Evolutionary conservation across 2,113 vertebrate genomes (phyloP).

Genomic region (Raphicerus campestris): DNA sequence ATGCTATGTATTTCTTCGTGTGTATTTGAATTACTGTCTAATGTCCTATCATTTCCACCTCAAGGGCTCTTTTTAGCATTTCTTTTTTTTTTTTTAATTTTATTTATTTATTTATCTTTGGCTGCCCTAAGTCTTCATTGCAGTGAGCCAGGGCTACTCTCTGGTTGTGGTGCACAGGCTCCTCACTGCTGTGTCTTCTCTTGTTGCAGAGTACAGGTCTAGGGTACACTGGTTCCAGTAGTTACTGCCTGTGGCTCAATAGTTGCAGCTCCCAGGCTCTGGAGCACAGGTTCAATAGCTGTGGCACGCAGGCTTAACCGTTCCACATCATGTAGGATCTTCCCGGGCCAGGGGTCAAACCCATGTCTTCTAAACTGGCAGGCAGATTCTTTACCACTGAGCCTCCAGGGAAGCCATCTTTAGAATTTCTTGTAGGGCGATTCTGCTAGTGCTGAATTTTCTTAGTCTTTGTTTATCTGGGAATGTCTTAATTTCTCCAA

Average conservation of each 20-base stretch:
- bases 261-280: background rate
- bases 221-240: background rate
- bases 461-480: background rate
- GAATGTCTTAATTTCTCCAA: background rate
- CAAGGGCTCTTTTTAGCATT: background rate
- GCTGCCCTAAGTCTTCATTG: background rate
- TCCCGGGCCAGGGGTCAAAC: background rate
- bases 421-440: background rate
- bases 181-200: background rate
- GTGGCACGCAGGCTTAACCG: background rate
- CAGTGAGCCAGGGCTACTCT: background rate
- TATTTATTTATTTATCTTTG: background rate
- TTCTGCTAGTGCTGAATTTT: background rate
- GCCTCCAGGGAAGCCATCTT: background rate
- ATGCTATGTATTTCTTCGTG: background rate
- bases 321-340: background rate
- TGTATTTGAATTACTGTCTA: background rate
- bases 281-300: background rate
- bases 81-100: accelerated
- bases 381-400: no score
- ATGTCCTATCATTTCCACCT: background rate
- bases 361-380: no score
- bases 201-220: background rate
- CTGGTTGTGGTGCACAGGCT: background rate
- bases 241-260: background rate